Evolutionary conservation across 2,888 invertebrate genomes (phyloP), one percentile per base, ranked within the genome.

Genomic region (Chirona hameri): DNA sequence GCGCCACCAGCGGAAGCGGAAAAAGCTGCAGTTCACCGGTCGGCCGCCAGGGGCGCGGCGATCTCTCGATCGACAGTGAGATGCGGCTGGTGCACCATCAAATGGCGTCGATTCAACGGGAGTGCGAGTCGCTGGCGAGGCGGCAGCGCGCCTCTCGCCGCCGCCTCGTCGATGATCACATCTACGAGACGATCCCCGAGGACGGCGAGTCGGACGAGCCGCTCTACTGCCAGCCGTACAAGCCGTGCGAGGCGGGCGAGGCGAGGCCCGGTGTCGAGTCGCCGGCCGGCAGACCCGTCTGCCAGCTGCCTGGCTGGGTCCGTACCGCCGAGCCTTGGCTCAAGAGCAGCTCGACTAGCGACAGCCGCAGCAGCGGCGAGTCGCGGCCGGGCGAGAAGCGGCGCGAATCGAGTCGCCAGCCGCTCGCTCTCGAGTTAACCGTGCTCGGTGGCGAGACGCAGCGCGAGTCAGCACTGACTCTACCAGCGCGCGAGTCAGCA

Each of bases 141-240:
- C 76, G 48, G 7, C 81, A n/a, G 7, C 86, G 86, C 0, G 83
- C 85, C 0, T 86, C 86, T 7, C 85, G 86, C 60, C 84, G 91
- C 91, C 84, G 90, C 90, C 4, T 4, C 10, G 24, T 76, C 76
- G 46, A 24, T 24, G 92, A 92, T 85, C 92, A 92, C 86, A 92
- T 92, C 83, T 92, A 92, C 86, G 92, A 92, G 87, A 92, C 92
- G 5, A 92, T 92, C 85, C 91, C 92, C 1, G 86, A 86, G 65
- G 83, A 82, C 9, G 84, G 83, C 24, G 91, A 91, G 85, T 90
- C 90, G 3, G 90, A 90, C 1, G 92, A 92, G 85, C 92, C 92
- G 1, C 90, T 92, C 81, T 92, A 92, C 86, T 92, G 91, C 79
- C 91, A 91, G 60, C 92, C 92, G 0, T 92, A 92, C 86, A 91